These are phyloP conservation scores for Andrena haemorrhoa DNA, from an alignment of 2,888 invertebrate species.

Conservation along the genomic window DNA sequence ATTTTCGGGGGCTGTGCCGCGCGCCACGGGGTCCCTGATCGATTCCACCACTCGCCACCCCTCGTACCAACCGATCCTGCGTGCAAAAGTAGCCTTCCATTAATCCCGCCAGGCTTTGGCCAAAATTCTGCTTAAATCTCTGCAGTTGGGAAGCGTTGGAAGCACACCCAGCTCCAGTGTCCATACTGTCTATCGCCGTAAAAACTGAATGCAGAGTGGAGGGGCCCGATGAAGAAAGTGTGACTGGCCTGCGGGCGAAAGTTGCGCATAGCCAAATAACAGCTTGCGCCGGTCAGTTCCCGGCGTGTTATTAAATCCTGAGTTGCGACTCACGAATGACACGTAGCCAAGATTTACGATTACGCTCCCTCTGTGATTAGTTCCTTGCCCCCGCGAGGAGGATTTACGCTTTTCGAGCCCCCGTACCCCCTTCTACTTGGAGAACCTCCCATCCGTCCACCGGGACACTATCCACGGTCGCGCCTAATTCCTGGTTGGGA, in stretches of 20 bases:
- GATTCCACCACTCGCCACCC: slow-evolving; percentile 54
- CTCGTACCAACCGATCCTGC: slow-evolving; percentile 1
- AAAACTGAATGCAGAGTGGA: slow-evolving; percentile 17
- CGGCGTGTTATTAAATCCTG: slow-evolving; percentile 83
- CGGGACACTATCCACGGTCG: too few relatives aligned
- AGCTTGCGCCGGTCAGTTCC: slow-evolving; percentile 76
- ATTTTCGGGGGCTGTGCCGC: slow-evolving; percentile 66
- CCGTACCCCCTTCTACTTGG: not conserved
- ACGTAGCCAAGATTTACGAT: slow-evolving; percentile 80
- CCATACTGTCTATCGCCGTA: not conserved
- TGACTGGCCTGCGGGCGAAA: slow-evolving; percentile 77
- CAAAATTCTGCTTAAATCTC: not conserved
- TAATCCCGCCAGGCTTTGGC: slow-evolving; percentile 2
- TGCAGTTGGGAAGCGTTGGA: too few relatives aligned
- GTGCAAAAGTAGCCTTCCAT: slow-evolving; percentile 13
- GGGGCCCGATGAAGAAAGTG: slow-evolving; percentile 66
- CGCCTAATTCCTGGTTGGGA: slow-evolving; percentile 15
- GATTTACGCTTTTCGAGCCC: slow-evolving; percentile 55
- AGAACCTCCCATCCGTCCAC: too few relatives aligned
- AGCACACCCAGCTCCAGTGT: too few relatives aligned
- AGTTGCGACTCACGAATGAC: slow-evolving; percentile 83
- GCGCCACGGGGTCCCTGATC: slow-evolving; percentile 52
- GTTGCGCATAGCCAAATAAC: slow-evolving; percentile 81
- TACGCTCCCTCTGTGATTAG: slow-evolving; percentile 82
- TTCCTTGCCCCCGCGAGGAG: slow-evolving; percentile 74